These are phyloP conservation scores for Periparus ater DNA, from an alignment of 2,797 vertebrate species.

Conservation along the genomic window DNA sequence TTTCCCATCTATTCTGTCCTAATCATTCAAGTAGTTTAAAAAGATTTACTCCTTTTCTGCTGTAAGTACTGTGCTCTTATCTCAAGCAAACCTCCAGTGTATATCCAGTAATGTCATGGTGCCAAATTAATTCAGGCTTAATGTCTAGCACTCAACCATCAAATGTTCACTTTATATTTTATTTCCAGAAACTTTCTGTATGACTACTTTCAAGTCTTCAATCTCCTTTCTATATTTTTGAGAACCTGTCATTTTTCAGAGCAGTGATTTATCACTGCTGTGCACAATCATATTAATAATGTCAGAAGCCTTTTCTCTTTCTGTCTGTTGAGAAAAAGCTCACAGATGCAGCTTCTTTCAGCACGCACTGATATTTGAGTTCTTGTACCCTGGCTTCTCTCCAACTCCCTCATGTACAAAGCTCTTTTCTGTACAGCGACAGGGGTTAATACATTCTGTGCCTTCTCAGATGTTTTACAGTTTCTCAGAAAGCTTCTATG, in stretches of 20 bases:
- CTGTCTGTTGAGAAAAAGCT: slow-evolving; percentile 17
- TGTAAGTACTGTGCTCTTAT: neutral
- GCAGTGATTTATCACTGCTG: neutral
- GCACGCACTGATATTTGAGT: neutral
- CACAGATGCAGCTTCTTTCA: slow-evolving; percentile 29
- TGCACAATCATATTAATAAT: neutral
- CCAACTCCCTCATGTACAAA: slow-evolving; percentile 20
- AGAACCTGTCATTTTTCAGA: neutral
- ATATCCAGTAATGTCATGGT: neutral
- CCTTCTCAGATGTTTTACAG: slow-evolving; percentile 41
- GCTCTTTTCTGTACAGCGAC: slow-evolving; percentile 6
- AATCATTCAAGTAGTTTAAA: neutral
- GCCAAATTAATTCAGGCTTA: neutral
- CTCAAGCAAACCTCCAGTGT: neutral
- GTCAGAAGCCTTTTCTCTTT: slow-evolving; percentile 13
- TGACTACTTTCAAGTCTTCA: neutral
- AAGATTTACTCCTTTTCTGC: neutral
- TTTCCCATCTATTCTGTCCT: neutral
- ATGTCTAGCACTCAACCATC: neutral
- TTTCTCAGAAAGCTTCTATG: slow-evolving; percentile 20
- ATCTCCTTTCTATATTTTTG: neutral
- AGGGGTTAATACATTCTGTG: slow-evolving; percentile 51
- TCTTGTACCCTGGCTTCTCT: slow-evolving; percentile 17
- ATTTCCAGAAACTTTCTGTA: neutral
- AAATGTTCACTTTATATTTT: neutral